These are phyloP conservation scores for Amblyopsis hoosieri DNA, from an alignment of 2,797 vertebrate genomes.

Conservation along the genomic window DNA sequence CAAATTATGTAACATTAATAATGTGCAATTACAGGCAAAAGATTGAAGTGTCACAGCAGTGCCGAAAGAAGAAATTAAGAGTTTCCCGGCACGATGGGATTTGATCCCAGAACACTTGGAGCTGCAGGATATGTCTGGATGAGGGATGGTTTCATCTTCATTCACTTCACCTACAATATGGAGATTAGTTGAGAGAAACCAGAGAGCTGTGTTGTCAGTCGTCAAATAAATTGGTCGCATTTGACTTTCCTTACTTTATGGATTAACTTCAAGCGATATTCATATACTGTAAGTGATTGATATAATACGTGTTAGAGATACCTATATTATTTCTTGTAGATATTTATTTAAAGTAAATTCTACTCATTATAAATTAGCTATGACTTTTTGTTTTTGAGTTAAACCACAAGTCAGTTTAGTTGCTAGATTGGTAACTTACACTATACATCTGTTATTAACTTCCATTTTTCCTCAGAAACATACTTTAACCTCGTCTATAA, in stretches of 20 bases:
- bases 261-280: conserved; percentile 28
- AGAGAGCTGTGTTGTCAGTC: conserved; percentile 31
- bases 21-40: conserved; percentile 72
- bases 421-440: too few species aligned
- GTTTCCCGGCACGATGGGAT: conserved; percentile 49
- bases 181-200: conserved; percentile 30
- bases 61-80: conserved; percentile 71
- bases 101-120: conserved; percentile 40
- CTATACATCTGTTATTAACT: too few species aligned
- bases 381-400: too few species aligned
- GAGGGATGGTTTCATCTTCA: conserved; percentile 42
- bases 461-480: too few species aligned
- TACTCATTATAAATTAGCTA: too few species aligned
- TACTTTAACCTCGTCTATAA: too few species aligned
- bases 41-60: conserved; percentile 70
- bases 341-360: conserved; percentile 12
- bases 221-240: conserved; percentile 12
- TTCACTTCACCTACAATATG: conserved; percentile 32
- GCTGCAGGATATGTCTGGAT: conserved; percentile 6
- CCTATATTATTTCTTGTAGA: conserved; percentile 5
- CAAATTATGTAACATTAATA: conserved; percentile 76
- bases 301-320: conserved; percentile 10
- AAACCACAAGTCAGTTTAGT: too few species aligned
- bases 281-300: conserved; percentile 32
- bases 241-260: conserved; percentile 40